Percentiles rank a stretch among this genome's conserved stretches.
Conservation (phyloP, 2,113 vertebrate genomes). For the Pseudorhombus dupliciocellatus region DNA sequence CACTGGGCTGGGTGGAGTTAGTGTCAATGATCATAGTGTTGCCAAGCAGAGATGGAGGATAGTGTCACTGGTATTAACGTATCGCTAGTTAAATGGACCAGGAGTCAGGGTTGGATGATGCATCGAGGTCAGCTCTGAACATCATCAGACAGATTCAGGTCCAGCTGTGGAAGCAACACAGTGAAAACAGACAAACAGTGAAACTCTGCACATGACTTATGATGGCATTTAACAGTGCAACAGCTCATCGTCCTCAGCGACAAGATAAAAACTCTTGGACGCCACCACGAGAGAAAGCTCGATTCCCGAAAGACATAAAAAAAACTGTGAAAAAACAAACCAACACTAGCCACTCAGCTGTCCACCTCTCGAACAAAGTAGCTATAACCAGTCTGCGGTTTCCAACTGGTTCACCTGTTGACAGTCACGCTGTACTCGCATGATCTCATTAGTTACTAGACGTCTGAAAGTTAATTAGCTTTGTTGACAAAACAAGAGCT, state of each 20-base stretch:
- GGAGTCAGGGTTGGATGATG: constrained; percentile 10
- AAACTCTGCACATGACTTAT: background rate
- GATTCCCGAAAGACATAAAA: background rate
- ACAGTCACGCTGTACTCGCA: background rate
- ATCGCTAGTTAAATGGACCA: constrained; percentile 21
- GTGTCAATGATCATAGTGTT: constrained; percentile 61
- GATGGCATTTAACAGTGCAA: background rate
- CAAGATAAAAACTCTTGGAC: too few species aligned
- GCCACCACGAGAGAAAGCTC: background rate
- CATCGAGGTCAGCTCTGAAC: constrained; percentile 26
- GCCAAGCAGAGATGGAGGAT: constrained; percentile 31
- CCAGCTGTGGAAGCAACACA: constrained; percentile 53
- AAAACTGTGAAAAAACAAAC: background rate
- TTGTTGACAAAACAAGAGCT: constrained; percentile 50
- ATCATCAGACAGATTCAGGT: constrained; percentile 35
- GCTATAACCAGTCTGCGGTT: background rate
- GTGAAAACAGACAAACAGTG: constrained; percentile 3
- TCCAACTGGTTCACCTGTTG: background rate
- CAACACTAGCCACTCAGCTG: background rate
- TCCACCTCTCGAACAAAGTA: background rate
- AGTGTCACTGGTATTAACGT: constrained; percentile 9
- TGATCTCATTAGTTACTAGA: background rate
- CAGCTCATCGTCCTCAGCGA: background rate
- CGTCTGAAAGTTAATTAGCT: background rate
- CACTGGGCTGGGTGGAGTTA: constrained; percentile 67